Conservation (phyloP, 2,888 invertebrate genomes). For the Linhomoeus sp. region DNA sequence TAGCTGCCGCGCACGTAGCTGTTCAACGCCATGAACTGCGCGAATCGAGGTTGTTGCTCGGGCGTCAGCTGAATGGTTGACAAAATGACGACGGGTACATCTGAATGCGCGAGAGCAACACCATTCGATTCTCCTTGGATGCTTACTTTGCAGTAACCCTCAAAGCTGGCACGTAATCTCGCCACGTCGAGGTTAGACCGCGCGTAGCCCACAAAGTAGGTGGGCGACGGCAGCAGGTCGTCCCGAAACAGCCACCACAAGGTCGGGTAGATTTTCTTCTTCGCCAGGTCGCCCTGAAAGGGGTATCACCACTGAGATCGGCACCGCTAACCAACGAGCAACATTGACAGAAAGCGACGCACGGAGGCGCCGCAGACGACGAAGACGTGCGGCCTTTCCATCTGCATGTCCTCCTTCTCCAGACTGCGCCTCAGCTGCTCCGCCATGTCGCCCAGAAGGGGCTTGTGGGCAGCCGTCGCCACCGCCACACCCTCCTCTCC, state of each 20-base stretch:
- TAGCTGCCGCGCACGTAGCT: conserved; percentile 69
- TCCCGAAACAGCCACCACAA: conserved; percentile 81
- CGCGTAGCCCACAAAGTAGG: conserved; percentile 79
- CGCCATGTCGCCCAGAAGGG: too few species aligned
- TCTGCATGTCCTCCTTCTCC: conserved; percentile 4
- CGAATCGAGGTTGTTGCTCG: conserved; percentile 32
- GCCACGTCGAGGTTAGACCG: conserved; percentile 55
- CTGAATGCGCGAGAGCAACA: too few species aligned
- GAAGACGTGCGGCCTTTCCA: conserved; percentile 42
- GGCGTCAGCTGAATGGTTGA: neutral
- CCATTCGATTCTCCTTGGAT: too few species aligned
- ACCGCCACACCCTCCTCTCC: too few species aligned
- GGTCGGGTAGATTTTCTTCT: conserved; percentile 96
- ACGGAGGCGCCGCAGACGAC: conserved; percentile 62
- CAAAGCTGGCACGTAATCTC: conserved; percentile 51
- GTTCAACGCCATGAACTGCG: conserved; percentile 67
- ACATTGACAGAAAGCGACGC: too few species aligned
- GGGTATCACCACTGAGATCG: too few species aligned
- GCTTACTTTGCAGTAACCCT: conserved; percentile 70
- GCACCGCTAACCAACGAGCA: too few species aligned
- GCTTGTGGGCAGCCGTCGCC: too few species aligned
- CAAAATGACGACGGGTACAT: too few species aligned
- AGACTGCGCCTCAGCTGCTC: neutral
- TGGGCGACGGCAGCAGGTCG: conserved; percentile 63
- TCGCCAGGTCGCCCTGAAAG: conserved; percentile 77